phyloP scores from a whole-genome alignment of 2,888 invertebrate genomes.

The Mythimna lalbum region DNA sequence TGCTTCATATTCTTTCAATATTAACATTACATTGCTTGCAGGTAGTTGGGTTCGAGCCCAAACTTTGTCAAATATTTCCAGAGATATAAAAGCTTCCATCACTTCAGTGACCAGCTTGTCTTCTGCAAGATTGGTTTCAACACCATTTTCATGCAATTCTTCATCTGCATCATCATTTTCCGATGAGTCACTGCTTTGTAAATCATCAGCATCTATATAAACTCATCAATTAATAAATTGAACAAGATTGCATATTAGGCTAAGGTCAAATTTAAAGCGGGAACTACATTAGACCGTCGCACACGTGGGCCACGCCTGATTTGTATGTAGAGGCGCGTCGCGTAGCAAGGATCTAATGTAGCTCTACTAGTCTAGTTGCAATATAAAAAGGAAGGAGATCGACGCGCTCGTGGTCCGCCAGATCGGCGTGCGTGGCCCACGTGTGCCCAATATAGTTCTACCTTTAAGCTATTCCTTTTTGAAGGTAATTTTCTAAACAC shows the following conservation, averaged over 20 bases:
- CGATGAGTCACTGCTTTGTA: slow-evolving; percentile 77
- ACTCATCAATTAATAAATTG: neutral
- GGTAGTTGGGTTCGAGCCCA: slow-evolving; percentile 88
- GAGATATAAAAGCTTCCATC: slow-evolving; percentile 91
- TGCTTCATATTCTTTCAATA: slow-evolving; percentile 88
- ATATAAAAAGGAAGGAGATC: too few relatives aligned
- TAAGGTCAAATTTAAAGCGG: neutral
- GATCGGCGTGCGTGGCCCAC: too few relatives aligned
- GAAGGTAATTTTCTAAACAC: too few relatives aligned
- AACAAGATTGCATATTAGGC: too few relatives aligned
- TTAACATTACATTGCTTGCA: slow-evolving; percentile 89
- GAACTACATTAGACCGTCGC: too few relatives aligned
- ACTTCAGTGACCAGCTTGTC: slow-evolving; percentile 91
- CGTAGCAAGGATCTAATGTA: too few relatives aligned
- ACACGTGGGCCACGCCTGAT: too few relatives aligned
- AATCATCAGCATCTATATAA: slow-evolving; percentile 76
- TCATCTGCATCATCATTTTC: slow-evolving; percentile 85
- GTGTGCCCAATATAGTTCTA: too few relatives aligned
- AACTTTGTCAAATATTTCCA: slow-evolving; percentile 91
- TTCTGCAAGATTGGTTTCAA: slow-evolving; percentile 78
- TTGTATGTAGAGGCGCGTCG: too few relatives aligned
- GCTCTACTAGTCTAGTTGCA: too few relatives aligned
- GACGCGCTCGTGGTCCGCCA: too few relatives aligned
- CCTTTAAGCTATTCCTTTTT: too few relatives aligned
- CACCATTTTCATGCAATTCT: slow-evolving; percentile 84